Conservation (phyloP, 2,888 invertebrate species). For the Hydropsyche betteni region DNA sequence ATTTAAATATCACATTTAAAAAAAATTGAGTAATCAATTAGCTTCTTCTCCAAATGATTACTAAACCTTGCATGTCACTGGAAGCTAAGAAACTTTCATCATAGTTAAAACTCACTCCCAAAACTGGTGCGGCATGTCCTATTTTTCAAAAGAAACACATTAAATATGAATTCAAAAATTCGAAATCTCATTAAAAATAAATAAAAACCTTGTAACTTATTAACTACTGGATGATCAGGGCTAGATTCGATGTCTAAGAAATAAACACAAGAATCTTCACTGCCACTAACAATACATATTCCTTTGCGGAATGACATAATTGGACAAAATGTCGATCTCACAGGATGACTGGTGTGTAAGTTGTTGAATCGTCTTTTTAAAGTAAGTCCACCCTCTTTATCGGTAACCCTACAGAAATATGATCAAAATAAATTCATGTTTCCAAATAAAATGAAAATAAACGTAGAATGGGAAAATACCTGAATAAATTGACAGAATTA, state of each 20-base stretch:
- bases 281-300: conserved; percentile 81
- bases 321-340: conserved; percentile 85
- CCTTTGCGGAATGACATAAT: conserved; percentile 85
- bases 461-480: conserved; percentile 62
- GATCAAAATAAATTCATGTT: neutral
- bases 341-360: conserved; percentile 67
- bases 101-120: conserved; percentile 87
- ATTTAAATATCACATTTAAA: no score
- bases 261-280: conserved; percentile 82
- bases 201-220: conserved; percentile 66
- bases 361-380: conserved; percentile 74
- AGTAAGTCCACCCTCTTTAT: conserved; percentile 73
- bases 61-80: conserved; percentile 81
- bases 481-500: conserved; percentile 76
- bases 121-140: conserved; percentile 84
- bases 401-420: conserved; percentile 65
- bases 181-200: neutral
- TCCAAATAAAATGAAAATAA: conserved; percentile 58
- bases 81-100: conserved; percentile 87
- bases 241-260: conserved; percentile 77
- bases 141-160: conserved; percentile 54
- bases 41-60: conserved; percentile 77
- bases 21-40: conserved; percentile 53
- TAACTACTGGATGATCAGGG: conserved; percentile 66
- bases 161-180: conserved; percentile 29